Conservation (phyloP, 2,797 vertebrate species). For the Sebastes kiyomatsui region DNA sequence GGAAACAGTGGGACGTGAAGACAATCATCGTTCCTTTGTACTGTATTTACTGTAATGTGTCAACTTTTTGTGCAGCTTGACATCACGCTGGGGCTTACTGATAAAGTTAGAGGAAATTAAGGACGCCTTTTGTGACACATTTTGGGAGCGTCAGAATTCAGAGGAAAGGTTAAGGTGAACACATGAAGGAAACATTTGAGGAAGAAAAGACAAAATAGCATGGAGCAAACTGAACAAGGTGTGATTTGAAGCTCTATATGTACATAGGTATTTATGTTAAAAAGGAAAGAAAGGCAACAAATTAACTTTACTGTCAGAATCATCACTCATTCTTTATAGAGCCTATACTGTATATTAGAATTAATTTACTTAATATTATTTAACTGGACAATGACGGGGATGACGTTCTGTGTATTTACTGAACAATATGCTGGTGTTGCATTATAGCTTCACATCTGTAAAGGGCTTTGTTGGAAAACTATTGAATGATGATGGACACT, state of each 20-base stretch:
- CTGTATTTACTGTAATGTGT: conserved; percentile 26
- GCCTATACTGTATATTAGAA: conserved; percentile 25
- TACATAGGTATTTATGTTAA: conserved; percentile 50
- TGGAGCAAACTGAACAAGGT: neutral
- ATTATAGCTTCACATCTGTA: conserved; percentile 3
- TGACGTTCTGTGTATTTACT: conserved; percentile 4
- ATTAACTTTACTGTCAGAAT: conserved; percentile 25
- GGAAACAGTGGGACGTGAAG: neutral
- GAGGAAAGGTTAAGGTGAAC: neutral
- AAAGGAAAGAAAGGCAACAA: conserved; percentile 9
- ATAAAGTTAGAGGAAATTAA: neutral
- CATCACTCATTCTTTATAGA: conserved; percentile 15
- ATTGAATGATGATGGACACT: neutral
- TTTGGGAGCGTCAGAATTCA: neutral
- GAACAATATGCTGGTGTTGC: conserved; percentile 4
- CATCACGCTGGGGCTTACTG: neutral
- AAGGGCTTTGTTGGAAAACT: neutral
- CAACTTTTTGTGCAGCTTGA: conserved; percentile 16
- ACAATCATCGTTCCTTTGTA: conserved; percentile 23
- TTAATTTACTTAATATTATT: conserved; percentile 8
- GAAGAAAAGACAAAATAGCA: neutral
- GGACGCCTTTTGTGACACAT: neutral
- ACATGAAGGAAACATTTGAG: neutral
- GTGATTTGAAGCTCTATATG: conserved; percentile 23
- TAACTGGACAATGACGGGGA: conserved; percentile 5